phyloP scores from a whole-genome alignment of 1,140 invertebrate species.

The Cherax destructor region DNA sequence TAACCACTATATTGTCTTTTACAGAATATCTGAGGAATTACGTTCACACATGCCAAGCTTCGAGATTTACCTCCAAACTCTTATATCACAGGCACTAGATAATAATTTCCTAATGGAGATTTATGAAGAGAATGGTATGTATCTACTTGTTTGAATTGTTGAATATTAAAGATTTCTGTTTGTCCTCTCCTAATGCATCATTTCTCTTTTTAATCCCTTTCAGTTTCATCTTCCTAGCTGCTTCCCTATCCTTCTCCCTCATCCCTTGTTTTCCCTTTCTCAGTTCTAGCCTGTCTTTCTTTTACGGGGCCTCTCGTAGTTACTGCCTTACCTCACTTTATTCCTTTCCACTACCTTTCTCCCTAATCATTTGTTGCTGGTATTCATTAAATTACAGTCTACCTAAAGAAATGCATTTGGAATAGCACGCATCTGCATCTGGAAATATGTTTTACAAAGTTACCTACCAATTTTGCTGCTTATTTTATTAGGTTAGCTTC shows the following conservation, averaged over 20 bases:
- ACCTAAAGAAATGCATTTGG: no score
- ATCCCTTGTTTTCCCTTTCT: neutral
- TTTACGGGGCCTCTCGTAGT: no score
- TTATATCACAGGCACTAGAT: slow-evolving; percentile 92
- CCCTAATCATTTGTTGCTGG: no score
- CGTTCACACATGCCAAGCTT: slow-evolving; percentile 85
- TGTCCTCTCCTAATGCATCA: neutral
- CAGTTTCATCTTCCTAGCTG: neutral
- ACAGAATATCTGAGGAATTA: slow-evolving; percentile 83
- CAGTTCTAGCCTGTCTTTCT: no score
- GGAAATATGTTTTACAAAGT: no score
- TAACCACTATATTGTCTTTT: slow-evolving; percentile 62
- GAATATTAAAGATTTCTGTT: neutral
- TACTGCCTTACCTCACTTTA: no score
- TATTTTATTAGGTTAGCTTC: no score
- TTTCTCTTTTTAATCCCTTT: neutral
- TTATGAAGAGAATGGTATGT: slow-evolving; percentile 89
- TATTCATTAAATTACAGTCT: no score
- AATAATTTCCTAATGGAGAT: slow-evolving; percentile 92
- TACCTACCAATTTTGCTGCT: no score
- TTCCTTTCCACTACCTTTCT: no score
- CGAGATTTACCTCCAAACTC: slow-evolving; percentile 92
- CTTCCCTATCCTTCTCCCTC: neutral
- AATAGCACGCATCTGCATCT: no score
- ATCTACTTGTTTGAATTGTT: neutral